Percentiles rank a stretch among this genome's conserved stretches.
phyloP scores from a whole-genome alignment of 2,113 vertebrate species.

The Triplophysa tibetana region DNA sequence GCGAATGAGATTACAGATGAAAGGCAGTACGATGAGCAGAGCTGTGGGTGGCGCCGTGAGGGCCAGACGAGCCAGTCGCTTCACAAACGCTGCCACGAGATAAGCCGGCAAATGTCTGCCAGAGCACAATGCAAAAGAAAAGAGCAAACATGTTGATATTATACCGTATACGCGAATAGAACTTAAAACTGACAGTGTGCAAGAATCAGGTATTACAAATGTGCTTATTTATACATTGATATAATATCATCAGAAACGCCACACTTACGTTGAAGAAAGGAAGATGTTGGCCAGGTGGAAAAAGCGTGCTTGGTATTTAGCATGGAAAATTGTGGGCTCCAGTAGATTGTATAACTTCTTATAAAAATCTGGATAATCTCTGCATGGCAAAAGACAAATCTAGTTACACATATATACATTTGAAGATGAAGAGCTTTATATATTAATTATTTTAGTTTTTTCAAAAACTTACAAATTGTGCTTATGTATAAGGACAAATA shows the following conservation, averaged over 20 bases:
- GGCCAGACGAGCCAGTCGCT: constrained; percentile 86
- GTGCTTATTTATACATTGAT: too few relatives aligned
- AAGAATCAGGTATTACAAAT: background rate
- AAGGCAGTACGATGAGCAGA: constrained; percentile 87
- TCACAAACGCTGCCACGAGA: constrained; percentile 90
- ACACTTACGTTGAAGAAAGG: constrained; percentile 86
- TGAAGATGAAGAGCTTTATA: background rate
- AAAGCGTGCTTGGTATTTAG: constrained; percentile 91
- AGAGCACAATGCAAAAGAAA: constrained; percentile 6
- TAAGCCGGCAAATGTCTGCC: constrained; percentile 89
- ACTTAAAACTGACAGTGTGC: too few relatives aligned
- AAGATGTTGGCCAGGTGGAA: constrained; percentile 90
- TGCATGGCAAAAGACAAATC: constrained; percentile 59
- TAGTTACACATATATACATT: background rate
- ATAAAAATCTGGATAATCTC: constrained; percentile 97
- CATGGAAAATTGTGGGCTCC: constrained; percentile 88
- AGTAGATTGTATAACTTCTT: constrained; percentile 90
- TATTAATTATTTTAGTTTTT: background rate
- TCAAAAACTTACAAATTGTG: constrained; percentile 92
- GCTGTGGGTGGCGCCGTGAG: constrained; percentile 85
- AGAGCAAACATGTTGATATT: background rate
- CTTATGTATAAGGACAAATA: constrained; percentile 92
- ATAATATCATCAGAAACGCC: background rate
- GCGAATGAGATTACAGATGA: constrained; percentile 91
- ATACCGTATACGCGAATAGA: background rate